Conservation (phyloP, 2,888 invertebrate species). For the Mongoloraphidia duomilia region DNA sequence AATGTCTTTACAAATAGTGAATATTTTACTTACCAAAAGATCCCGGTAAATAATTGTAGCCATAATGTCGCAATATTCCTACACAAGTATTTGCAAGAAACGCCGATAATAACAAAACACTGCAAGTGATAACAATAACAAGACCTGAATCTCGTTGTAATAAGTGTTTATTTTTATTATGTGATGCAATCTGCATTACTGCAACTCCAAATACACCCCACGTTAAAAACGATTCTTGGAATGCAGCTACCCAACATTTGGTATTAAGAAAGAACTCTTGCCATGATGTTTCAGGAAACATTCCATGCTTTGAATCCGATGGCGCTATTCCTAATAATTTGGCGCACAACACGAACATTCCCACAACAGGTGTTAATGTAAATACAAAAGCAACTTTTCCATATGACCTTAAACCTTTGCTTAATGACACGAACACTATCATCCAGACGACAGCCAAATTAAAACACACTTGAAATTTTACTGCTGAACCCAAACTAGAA, state of each 20-base stretch:
- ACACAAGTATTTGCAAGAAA: conserved; percentile 73
- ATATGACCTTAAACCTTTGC: conserved; percentile 74
- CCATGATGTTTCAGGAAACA: conserved; percentile 70
- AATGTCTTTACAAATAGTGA: background rate
- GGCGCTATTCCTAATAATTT: conserved; percentile 62
- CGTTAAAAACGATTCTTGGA: conserved; percentile 75
- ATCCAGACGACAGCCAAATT: conserved; percentile 84
- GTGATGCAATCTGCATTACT: conserved; percentile 65
- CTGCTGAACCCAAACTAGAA: conserved; percentile 35
- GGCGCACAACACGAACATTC: conserved; percentile 56
- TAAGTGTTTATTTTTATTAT: conserved; percentile 54
- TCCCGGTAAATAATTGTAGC: conserved; percentile 63
- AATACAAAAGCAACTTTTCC: conserved; percentile 73
- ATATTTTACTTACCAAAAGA: conserved; percentile 59
- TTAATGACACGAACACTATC: conserved; percentile 73
- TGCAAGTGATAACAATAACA: conserved; percentile 55
- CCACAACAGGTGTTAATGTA: conserved; percentile 62
- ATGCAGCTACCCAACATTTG: conserved; percentile 80
- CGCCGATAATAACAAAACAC: conserved; percentile 58
- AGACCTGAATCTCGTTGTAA: conserved; percentile 48
- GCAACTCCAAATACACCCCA: conserved; percentile 76
- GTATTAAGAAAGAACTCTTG: conserved; percentile 73
- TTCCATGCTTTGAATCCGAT: conserved; percentile 46
- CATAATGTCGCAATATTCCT: conserved; percentile 58
- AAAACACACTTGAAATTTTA: conserved; percentile 80